phyloP scores from a whole-genome alignment of 1,140 invertebrate species.

The Parapsyche elsis region DNA sequence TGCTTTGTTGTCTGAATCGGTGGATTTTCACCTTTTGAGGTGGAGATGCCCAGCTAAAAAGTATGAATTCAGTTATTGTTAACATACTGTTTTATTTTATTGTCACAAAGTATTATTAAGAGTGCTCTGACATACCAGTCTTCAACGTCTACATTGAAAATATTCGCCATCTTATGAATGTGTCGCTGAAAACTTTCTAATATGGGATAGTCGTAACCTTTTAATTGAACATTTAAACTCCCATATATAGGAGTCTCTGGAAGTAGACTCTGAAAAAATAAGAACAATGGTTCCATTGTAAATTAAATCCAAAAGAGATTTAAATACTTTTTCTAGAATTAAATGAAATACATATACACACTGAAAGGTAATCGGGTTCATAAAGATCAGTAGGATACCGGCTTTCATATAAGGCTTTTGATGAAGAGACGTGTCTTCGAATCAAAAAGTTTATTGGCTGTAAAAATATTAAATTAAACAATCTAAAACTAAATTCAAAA shows the following conservation, averaged over 20 bases:
- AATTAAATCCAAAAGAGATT: neutral
- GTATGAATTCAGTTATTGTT: slow-evolving; percentile 5
- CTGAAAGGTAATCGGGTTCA: slow-evolving; percentile 46
- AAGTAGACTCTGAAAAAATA: slow-evolving; percentile 52
- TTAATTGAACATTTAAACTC: slow-evolving; percentile 80
- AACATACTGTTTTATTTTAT: slow-evolving; percentile 5
- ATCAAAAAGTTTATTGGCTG: neutral
- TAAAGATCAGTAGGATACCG: slow-evolving; percentile 30
- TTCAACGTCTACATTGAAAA: slow-evolving; percentile 80
- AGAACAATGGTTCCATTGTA: too few relatives aligned
- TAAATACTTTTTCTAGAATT: neutral
- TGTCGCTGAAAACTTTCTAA: slow-evolving; percentile 84
- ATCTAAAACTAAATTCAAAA: neutral
- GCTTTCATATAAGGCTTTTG: neutral
- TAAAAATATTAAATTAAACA: neutral
- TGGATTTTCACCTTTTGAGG: slow-evolving; percentile 75
- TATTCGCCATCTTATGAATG: slow-evolving; percentile 77
- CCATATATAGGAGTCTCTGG: slow-evolving; percentile 79
- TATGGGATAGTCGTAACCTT: slow-evolving; percentile 83
- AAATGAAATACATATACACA: slow-evolving; percentile 13
- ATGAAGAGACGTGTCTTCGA: neutral
- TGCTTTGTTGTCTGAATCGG: slow-evolving; percentile 75
- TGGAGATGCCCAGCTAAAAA: slow-evolving; percentile 78
- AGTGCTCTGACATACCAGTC: slow-evolving; percentile 70
- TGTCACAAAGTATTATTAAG: slow-evolving; percentile 30